phyloP scores from a whole-genome alignment of 2,888 invertebrate genomes.

The Melanotus villosus region DNA sequence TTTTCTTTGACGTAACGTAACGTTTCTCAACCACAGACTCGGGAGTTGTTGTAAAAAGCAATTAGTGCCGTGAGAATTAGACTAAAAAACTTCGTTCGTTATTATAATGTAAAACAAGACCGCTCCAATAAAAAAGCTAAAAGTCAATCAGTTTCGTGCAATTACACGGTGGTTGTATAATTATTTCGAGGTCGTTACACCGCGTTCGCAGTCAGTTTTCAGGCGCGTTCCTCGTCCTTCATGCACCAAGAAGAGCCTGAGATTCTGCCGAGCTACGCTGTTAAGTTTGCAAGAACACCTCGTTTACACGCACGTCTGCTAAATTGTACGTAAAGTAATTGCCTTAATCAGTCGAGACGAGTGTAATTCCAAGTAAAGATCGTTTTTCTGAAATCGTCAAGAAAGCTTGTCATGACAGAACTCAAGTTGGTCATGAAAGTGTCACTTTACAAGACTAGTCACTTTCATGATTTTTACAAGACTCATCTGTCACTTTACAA shows the following conservation, averaged over 20 bases:
- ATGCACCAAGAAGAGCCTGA: slow-evolving; percentile 36
- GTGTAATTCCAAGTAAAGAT: slow-evolving; percentile 38
- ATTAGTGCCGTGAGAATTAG: slow-evolving; percentile 30
- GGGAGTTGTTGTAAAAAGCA: slow-evolving; percentile 3
- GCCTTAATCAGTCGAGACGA: slow-evolving; percentile 40
- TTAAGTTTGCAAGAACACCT: slow-evolving; percentile 41
- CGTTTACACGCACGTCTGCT: slow-evolving; percentile 50
- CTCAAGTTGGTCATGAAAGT: no score
- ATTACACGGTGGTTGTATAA: slow-evolving; percentile 42
- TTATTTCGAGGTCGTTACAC: slow-evolving; percentile 48
- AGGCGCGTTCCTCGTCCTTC: slow-evolving; percentile 45
- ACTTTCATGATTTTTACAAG: no score
- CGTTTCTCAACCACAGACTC: not conserved
- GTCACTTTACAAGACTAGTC: no score
- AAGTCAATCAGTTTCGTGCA: slow-evolving; percentile 43
- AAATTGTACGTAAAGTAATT: slow-evolving; percentile 47
- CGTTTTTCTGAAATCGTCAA: no score
- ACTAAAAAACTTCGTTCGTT: slow-evolving; percentile 27
- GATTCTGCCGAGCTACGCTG: slow-evolving; percentile 40
- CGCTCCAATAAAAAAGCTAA: slow-evolving; percentile 25
- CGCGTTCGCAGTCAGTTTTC: slow-evolving; percentile 30
- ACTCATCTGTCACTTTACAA: no score
- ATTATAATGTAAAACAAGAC: slow-evolving; percentile 35
- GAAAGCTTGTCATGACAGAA: no score
- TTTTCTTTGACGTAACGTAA: not conserved